Evolutionary conservation across 1,140 invertebrate species (phyloP).

Genomic region (Chironomus striatipennis): DNA sequence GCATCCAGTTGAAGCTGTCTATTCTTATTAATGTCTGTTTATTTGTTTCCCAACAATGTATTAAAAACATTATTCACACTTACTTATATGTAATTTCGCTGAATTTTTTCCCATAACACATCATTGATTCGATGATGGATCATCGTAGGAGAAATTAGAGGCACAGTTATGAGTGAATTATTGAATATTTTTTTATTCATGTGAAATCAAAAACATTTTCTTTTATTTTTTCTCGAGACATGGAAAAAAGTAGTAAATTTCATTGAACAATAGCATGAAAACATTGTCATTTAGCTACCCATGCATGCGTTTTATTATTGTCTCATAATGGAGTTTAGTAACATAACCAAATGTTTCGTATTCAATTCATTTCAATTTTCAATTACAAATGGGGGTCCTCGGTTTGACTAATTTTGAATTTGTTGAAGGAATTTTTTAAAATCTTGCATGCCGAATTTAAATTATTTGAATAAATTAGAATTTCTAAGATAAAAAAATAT

Average conservation of each 20-base stretch:
- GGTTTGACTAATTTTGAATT: too few species aligned
- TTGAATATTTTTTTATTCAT: not conserved
- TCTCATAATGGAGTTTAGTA: slow-evolving; percentile 8
- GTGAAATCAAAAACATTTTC: not conserved
- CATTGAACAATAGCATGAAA: not conserved
- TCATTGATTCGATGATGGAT: not conserved
- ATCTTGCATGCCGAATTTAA: too few species aligned
- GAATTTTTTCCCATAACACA: not conserved
- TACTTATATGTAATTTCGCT: too few species aligned
- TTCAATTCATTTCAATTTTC: not conserved
- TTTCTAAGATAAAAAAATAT: too few species aligned
- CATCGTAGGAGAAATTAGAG: not conserved
- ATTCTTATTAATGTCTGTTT: not conserved
- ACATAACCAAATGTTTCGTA: not conserved
- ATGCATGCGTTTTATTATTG: slow-evolving; percentile 6
- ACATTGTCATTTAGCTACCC: slow-evolving; percentile 2
- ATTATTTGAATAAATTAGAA: too few species aligned
- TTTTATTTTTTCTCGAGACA: not conserved
- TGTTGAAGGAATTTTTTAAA: too few species aligned
- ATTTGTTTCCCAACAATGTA: too few species aligned
- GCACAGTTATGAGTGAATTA: not conserved
- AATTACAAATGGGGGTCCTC: too few species aligned
- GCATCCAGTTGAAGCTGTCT: not conserved
- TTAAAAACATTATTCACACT: too few species aligned
- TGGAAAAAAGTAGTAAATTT: not conserved